Conservation (phyloP, 23 tunicate species). For the Trididemnum miniatum region DNA sequence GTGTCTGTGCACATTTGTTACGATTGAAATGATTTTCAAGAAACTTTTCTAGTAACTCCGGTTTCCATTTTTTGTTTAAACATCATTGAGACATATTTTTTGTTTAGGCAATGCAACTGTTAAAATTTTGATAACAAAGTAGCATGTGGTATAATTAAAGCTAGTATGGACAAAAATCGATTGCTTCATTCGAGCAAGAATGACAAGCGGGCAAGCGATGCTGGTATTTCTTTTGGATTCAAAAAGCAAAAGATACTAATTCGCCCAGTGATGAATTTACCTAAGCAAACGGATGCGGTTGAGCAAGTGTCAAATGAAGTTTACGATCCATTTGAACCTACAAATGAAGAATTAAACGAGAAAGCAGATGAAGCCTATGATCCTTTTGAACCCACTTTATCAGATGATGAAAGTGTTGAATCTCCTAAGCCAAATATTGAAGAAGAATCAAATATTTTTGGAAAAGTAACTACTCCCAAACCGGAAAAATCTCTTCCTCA, state of each 20-base stretch:
- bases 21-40: no score
- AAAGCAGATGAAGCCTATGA: slow-evolving; percentile 56
- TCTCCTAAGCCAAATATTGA: neutral
- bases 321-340: slow-evolving; percentile 81
- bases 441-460: neutral
- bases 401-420: slow-evolving; percentile 65
- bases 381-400: slow-evolving; percentile 86
- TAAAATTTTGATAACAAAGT: no score
- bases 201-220: neutral
- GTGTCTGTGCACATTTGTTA: no score
- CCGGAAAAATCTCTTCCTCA: neutral
- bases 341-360: slow-evolving; percentile 61
- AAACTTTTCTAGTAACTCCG: no score
- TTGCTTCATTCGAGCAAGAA: no score
- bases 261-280: slow-evolving; percentile 66
- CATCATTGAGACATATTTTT: no score
- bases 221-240: neutral
- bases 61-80: no score
- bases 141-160: no score
- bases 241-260: slow-evolving; percentile 43
- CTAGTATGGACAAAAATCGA: no score
- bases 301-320: slow-evolving; percentile 2
- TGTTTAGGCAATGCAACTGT: no score
- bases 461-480: neutral
- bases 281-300: slow-evolving; percentile 15